These are phyloP conservation scores for Pandemis cinnamomeana DNA, from an alignment of 2,888 invertebrate genomes.

Conservation along the genomic window DNA sequence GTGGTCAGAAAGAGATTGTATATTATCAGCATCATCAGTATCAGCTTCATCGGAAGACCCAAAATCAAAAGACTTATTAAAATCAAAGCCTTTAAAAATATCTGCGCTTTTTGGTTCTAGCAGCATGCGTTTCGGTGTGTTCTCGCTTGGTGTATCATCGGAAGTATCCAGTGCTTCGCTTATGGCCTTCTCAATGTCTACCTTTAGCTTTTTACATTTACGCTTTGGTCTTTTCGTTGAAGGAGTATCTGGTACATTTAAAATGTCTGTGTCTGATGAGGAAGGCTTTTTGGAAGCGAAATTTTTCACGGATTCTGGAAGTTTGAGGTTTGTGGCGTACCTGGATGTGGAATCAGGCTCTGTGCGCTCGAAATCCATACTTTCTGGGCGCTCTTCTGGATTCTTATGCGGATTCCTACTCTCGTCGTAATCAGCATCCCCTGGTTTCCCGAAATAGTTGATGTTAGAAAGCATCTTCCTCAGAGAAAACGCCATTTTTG, in stretches of 20 bases:
- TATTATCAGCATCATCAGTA: conserved; percentile 62
- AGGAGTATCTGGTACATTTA: conserved; percentile 48
- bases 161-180: conserved; percentile 54
- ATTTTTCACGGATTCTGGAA: conserved; percentile 62
- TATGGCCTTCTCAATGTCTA: conserved; percentile 69
- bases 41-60: conserved; percentile 57
- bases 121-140: conserved; percentile 74
- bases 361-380: conserved; percentile 56
- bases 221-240: conserved; percentile 51
- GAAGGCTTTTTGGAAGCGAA: conserved; percentile 66
- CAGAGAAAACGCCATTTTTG: conserved; percentile 76
- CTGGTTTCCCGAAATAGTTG: conserved; percentile 73
- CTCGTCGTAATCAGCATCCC: conserved; percentile 47
- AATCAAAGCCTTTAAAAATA: conserved; percentile 66
- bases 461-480: conserved; percentile 78
- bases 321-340: conserved; percentile 57
- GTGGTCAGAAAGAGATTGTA: conserved; percentile 69
- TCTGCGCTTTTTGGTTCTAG: conserved; percentile 67
- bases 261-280: conserved; percentile 71
- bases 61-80: conserved; percentile 70
- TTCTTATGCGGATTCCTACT: conserved; percentile 40
- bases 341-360: conserved; percentile 73
- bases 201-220: conserved; percentile 64
- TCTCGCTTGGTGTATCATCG: conserved; percentile 57
- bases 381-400: conserved; percentile 49